phyloP scores from a whole-genome alignment of 2,888 invertebrate species.

The Erebia ligea region DNA sequence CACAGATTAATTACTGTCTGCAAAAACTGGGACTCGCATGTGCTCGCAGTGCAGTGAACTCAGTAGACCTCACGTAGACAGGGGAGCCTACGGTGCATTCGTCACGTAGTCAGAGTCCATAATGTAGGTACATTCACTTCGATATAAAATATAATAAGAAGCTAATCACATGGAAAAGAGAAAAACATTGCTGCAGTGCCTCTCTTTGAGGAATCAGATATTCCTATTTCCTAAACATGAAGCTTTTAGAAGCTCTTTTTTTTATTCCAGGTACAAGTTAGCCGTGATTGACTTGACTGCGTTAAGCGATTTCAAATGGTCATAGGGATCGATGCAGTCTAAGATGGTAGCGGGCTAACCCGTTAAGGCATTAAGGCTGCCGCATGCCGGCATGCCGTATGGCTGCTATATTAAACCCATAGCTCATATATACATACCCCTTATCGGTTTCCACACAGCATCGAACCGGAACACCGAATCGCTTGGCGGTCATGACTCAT shows the following conservation, averaged over 20 bases:
- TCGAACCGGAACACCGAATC: no score
- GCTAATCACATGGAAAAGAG: not conserved
- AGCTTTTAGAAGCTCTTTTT: not conserved
- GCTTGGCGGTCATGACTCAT: no score
- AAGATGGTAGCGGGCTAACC: no score
- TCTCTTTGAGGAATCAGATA: not conserved
- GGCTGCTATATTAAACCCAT: no score
- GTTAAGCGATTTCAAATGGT: no score
- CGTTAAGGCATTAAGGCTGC: no score
- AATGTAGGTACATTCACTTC: slow-evolving; percentile 3
- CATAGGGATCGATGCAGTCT: no score
- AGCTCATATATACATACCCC: no score
- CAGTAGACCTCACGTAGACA: slow-evolving; percentile 25
- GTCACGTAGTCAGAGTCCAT: slow-evolving; percentile 17
- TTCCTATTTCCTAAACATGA: not conserved
- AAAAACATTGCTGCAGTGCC: not conserved
- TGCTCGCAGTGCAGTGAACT: not conserved
- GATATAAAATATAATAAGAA: not conserved
- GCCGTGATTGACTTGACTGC: no score
- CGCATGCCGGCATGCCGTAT: no score
- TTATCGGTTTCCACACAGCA: no score
- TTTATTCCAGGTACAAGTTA: not conserved
- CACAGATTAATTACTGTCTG: no score
- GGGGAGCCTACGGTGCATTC: slow-evolving; percentile 14
- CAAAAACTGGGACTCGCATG: slow-evolving; percentile 4